These are phyloP conservation scores for Drosophila kikkawai DNA, from an alignment of 1,140 invertebrate species.

Conservation along the genomic window DNA sequence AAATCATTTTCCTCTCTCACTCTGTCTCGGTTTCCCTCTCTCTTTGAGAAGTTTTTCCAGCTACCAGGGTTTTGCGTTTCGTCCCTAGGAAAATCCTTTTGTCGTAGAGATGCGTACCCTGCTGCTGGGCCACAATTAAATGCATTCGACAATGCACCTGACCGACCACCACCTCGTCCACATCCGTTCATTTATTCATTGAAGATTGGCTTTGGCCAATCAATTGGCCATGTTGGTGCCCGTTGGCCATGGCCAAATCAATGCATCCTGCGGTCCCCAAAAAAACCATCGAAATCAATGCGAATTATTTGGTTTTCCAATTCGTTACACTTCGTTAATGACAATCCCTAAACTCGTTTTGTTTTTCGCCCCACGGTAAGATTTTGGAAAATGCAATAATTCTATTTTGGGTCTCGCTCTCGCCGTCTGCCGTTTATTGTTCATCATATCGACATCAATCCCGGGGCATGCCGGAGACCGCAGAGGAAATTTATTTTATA, in stretches of 20 bases:
- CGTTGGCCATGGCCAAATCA: slow-evolving; percentile 62
- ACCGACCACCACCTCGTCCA: slow-evolving; percentile 14
- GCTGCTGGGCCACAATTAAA: slow-evolving; percentile 72
- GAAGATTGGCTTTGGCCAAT: slow-evolving; percentile 80
- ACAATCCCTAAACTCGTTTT: slow-evolving; percentile 36
- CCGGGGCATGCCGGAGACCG: slow-evolving; percentile 26
- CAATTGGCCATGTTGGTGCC: slow-evolving; percentile 67
- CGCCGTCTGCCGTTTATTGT: slow-evolving; percentile 51
- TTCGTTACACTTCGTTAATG: slow-evolving; percentile 81
- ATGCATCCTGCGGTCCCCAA: slow-evolving; percentile 61
- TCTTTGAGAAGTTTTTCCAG: slow-evolving; percentile 67
- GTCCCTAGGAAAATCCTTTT: slow-evolving; percentile 63
- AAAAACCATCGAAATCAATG: slow-evolving; percentile 75
- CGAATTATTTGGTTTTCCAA: slow-evolving; percentile 84
- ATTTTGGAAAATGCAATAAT: slow-evolving; percentile 60
- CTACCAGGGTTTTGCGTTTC: slow-evolving; percentile 9
- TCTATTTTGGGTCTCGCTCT: slow-evolving; percentile 32
- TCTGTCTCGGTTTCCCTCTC: slow-evolving; percentile 29
- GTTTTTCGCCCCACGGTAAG: slow-evolving; percentile 12
- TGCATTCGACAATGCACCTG: slow-evolving; percentile 66
- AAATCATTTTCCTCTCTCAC: slow-evolving; percentile 44
- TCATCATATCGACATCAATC: slow-evolving; percentile 59
- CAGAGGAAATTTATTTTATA: slow-evolving; percentile 69
- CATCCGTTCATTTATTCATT: slow-evolving; percentile 77
- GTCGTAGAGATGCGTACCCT: slow-evolving; percentile 22